These are phyloP conservation scores for Antigone vipio DNA, from an alignment of 2,113 vertebrate species.

Conservation along the genomic window DNA sequence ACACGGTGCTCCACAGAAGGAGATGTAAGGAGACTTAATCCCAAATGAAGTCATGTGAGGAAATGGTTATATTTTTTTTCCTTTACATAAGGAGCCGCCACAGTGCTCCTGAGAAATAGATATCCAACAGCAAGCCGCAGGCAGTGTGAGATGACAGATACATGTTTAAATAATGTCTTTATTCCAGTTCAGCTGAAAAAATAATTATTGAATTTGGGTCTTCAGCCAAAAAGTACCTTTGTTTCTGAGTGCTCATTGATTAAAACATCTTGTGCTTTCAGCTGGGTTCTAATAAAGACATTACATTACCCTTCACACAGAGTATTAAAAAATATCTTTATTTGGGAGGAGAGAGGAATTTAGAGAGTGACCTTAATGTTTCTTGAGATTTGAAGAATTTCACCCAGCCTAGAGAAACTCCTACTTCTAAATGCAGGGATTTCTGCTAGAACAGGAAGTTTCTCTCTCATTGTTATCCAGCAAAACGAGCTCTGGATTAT, in stretches of 20 bases:
- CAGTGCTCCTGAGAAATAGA: constrained; percentile 15
- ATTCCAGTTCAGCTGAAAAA: constrained; percentile 59
- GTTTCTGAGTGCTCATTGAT: constrained; percentile 25
- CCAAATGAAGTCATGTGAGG: background rate
- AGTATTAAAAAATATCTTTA: background rate
- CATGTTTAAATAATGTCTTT: constrained; percentile 54
- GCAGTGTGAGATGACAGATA: constrained; percentile 41
- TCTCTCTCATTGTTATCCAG: constrained; percentile 49
- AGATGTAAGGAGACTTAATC: background rate
- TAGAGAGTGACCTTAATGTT: constrained; percentile 8
- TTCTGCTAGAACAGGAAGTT: constrained; percentile 59
- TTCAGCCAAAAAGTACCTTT: constrained; percentile 47
- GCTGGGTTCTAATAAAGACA: background rate
- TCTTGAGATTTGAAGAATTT: constrained; percentile 50
- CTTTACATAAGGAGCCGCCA: constrained; percentile 7
- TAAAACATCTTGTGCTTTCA: constrained; percentile 40
- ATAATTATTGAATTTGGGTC: constrained; percentile 44
- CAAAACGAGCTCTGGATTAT: constrained; percentile 42
- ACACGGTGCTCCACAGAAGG: background rate
- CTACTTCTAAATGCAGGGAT: background rate
- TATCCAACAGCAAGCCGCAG: background rate
- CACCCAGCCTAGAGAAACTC: constrained; percentile 1
- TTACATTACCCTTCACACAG: background rate
- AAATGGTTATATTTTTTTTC: background rate
- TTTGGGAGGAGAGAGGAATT: background rate